Conservation (phyloP, 1,140 invertebrate genomes). For the Rhopalosiphum padi region DNA sequence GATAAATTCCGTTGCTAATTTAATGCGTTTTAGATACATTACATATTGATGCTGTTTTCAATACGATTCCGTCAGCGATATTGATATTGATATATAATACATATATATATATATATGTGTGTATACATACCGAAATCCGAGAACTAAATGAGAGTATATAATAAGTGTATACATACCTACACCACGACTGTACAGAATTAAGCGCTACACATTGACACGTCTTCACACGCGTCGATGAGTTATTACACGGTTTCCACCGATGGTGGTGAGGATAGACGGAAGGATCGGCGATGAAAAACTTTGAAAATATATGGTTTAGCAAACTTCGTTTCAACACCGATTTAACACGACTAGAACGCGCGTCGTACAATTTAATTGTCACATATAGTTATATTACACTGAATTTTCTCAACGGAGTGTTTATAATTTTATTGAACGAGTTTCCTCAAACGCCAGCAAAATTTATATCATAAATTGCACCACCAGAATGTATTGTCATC, state of each 20-base stretch:
- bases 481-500: background rate
- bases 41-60: slow-evolving; percentile 24
- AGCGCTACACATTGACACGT: background rate
- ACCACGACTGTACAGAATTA: background rate
- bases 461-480: background rate
- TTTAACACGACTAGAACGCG: background rate
- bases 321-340: background rate
- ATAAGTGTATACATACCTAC: background rate
- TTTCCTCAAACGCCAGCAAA: background rate
- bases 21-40: slow-evolving; percentile 36
- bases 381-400: background rate
- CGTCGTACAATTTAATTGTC: background rate
- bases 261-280: background rate
- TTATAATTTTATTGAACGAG: background rate
- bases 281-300: background rate
- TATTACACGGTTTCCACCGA: background rate
- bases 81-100: background rate
- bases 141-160: background rate
- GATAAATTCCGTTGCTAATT: slow-evolving; percentile 36
- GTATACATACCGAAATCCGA: background rate
- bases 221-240: background rate
- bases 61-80: background rate
- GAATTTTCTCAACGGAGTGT: background rate
- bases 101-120: background rate
- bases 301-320: background rate